Base-by-base conservation (phyloP, 2,888 invertebrate genomes). In the Drosophila buzzatii region DNA sequence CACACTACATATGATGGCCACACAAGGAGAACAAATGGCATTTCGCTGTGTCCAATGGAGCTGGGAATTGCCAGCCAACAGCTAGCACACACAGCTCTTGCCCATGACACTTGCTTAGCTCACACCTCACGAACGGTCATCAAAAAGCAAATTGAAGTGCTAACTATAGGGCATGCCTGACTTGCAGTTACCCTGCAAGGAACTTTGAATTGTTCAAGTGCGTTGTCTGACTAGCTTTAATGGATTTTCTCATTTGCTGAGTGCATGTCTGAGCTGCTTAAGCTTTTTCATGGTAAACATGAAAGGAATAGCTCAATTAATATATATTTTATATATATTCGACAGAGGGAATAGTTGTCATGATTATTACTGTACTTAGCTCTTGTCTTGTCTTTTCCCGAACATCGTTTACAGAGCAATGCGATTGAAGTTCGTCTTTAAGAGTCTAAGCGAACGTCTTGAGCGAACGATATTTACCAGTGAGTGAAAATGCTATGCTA, bases 41-140 rank as follows among this genome's bases (percentile, higher is more conserved):
- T 71, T 53, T 71, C 33, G 31, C 33, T 20, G 37, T 7, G 37
- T 7, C 41, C 59, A 49, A 49, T 59, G 20, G 59, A 56, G 56
- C 49, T 56, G 35, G 42, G 51, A 51, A 35, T 37, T 27, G 27
- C 33, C 8, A 41, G 41, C 39, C 14, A 39, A 27, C 23, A 47
- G 8, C 44, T 8, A 2, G 14, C 23, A 20, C 23, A 27, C 27
- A 47, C 9, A 59, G 16, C 9, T 51, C 35, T 49, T 49, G 2
- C 18, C 61, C 47, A 33, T 49, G 47, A n/a, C 12, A 60, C 56
- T 72, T 57, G 51, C 23, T 37, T 20, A 18, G 18, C 35, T 45
- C 18, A 31, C 57, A 58, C 70, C 60, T 52, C 31, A 37, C 23
- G 14, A 35, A 44, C 33, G 33, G 52, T 12, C 37, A n/a, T 5